Evolutionary conservation across 1,140 invertebrate genomes (phyloP), one percentile per base, ranked within the genome.

Genomic region (Eriosoma lanigerum): DNA sequence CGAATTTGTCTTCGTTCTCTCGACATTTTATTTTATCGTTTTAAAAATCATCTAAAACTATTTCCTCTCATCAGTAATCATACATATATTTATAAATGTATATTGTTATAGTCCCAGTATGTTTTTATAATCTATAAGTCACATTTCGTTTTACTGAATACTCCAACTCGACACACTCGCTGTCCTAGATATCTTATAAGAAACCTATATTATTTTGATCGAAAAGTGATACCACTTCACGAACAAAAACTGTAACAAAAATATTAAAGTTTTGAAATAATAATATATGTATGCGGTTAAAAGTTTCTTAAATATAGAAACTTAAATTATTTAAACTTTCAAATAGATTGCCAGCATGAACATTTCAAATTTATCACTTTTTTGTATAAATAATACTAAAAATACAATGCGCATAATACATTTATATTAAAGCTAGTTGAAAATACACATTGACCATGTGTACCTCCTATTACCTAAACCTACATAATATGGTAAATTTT

Each of bases 261-360:
- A 44, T 66, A 62, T 19, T 19, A 46, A 68, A 68, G n/a, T 46
- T 68, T 15, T 46, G 12, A 68, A 46, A 46, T 15, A 62, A 29
- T 62, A 21, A 66, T 3, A 66, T 44, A 44, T 44, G 0, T 21
- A 8, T 17, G n/a, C 13, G 21, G 38, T 46, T 24, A 68, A 46
- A 46, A 46, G 38, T 68, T 68, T 68, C n/a, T 46, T 13, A 17
- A 46, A 68, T 21, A 2, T n/a, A 68, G 24, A 68, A 68, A 68
- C n/a, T 68, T 68, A 46, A 44, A 68, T 68, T 68, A 68, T 68
- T 44, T 66, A 6, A 68, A 68, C 38, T 68, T 68, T 24, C n/a
- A 46, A 46, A 68, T 44, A 46, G n/a, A 46, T 46, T 44, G 38
- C 64, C n/a, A 8, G 32, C n/a, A n/a, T n/a, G 6, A n/a, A 24